These are phyloP conservation scores for Atta cephalotes DNA, from an alignment of 1,140 invertebrate species.

Conservation along the genomic window DNA sequence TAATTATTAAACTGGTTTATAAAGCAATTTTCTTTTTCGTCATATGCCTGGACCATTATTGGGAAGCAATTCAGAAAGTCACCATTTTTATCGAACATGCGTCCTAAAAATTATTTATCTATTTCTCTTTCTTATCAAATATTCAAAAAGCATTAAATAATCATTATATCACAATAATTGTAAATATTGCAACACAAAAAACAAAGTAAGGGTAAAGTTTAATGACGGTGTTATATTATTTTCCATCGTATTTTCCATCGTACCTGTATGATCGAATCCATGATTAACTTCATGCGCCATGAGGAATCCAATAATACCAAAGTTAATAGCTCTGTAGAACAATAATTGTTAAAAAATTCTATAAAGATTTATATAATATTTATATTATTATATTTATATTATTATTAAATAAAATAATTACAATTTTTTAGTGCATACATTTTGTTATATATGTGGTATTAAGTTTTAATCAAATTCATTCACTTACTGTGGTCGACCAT, in stretches of 20 bases:
- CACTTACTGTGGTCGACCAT: constrained; percentile 62
- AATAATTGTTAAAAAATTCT: background rate
- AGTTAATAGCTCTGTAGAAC: constrained; percentile 57
- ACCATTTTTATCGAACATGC: background rate
- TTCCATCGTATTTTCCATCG: background rate
- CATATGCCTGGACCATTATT: constrained; percentile 48
- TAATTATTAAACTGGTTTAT: constrained; percentile 62
- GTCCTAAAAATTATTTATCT: constrained; percentile 19
- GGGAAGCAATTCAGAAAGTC: constrained; percentile 48
- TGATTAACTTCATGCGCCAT: constrained; percentile 71
- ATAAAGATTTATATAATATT: background rate
- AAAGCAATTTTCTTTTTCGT: constrained; percentile 54
- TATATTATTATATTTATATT: constrained; percentile 4
- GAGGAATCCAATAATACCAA: constrained; percentile 61
- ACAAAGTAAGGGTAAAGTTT: background rate
- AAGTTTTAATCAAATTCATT: background rate
- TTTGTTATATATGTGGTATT: background rate
- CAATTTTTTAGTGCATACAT: too few species aligned
- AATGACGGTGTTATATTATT: background rate
- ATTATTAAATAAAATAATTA: background rate
- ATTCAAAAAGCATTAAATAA: background rate
- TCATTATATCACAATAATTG: background rate
- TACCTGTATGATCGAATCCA: constrained; percentile 65
- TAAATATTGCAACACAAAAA: background rate
- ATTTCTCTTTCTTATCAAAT: background rate